Base-by-base conservation (phyloP, 2,888 invertebrate genomes). In the Torymus aiolomorphi region DNA sequence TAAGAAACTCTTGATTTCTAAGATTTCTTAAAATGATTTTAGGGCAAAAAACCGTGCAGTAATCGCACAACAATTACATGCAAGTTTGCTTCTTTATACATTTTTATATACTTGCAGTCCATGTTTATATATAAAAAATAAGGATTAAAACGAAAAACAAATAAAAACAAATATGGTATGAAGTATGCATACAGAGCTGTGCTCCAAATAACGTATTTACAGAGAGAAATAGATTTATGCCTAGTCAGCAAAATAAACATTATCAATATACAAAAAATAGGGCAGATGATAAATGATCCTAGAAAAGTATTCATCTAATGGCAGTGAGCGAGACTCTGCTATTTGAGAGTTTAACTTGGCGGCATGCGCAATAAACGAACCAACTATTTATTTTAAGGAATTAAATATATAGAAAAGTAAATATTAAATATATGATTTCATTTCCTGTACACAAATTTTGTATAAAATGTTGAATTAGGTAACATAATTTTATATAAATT, bases 261-360 rank as follows among this genome's bases (percentile, higher is more conserved):
- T 72, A 72, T 72, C 63, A 78, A 75, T 75, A 70, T 63, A 79
- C 16, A 79, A 75, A 71, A 63, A 69, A 75, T 24, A 42, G 20
- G 2, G 20, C 11, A 52, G 52, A 12, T 54, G 18, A 42, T 70
- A 61, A 76, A 76, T 76, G 14, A 63, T 71, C 24, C 59, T 54
- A 70, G 31, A 65, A 56, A 67, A 70, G 73, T 65, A 83, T 84
- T 83, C 80, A 74, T 84, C 83, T 84, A 86, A 82, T 87, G 87
- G 87, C 88, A 88, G 88, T 88, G 87, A 85, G 81, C 80, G 79
- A 83, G 80, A 80, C 72, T 83, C 83, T 83, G 80, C 81, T 78
- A 67, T 73, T 56, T 18, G 52, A 54, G 54, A 56, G 56, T 42
- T 80, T 51, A 70, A 70, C 70, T 52, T 71, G 77, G 59, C 31